Conservation (phyloP, 64 coral and sea anemone species). For the Acropora tenuis region DNA sequence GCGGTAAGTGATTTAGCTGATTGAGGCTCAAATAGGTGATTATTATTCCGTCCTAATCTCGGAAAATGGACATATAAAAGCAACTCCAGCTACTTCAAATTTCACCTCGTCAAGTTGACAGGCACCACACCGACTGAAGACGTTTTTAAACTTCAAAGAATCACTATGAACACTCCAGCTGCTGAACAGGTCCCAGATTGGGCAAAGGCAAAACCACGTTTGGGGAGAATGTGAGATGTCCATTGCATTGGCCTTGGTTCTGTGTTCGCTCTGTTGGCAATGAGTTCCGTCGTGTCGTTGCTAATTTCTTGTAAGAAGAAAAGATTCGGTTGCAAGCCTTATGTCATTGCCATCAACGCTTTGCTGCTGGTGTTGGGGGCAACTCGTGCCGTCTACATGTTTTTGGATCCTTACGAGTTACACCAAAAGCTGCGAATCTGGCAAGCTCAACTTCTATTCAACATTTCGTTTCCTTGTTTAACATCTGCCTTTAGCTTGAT, state of each 20-base stretch:
- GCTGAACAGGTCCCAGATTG: constrained; percentile 10
- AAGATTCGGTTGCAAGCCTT: not conserved
- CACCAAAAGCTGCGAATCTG: constrained; percentile 26
- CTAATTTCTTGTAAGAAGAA: not conserved
- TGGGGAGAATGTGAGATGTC: not conserved
- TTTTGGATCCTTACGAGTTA: constrained; percentile 19
- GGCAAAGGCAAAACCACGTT: not conserved
- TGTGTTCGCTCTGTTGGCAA: not conserved
- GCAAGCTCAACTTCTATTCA: constrained; percentile 21
- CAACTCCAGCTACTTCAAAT: too few species aligned
- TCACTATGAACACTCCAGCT: too few species aligned
- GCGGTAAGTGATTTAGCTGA: too few species aligned
- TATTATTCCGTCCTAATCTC: too few species aligned
- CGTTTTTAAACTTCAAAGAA: too few species aligned
- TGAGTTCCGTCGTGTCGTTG: not conserved
- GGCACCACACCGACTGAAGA: too few species aligned
- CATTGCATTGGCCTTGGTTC: constrained; percentile 31
- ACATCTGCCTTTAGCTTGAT: constrained; percentile 67
- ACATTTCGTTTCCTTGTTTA: constrained; percentile 60
- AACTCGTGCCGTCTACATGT: not conserved
- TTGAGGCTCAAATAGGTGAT: too few species aligned
- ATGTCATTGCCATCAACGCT: not conserved
- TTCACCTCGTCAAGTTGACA: too few species aligned
- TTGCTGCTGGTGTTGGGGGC: not conserved
- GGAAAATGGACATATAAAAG: too few species aligned